phyloP scores from a whole-genome alignment of 92 coral and sea anemone species.

The Isaurus tuberculatus region DNA sequence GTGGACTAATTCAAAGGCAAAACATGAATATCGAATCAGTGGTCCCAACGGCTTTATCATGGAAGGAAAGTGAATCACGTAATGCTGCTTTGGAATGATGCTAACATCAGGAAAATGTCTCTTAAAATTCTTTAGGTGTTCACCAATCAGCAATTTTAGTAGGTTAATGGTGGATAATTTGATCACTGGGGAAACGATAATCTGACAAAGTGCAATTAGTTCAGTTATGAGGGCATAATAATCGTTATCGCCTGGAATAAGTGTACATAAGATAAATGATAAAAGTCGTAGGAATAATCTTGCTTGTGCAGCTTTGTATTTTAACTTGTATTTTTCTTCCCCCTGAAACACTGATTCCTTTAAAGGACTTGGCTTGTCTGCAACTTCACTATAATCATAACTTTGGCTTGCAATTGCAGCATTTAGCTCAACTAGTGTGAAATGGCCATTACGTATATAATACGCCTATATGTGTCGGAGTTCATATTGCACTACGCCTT shows the following conservation, averaged over 20 bases:
- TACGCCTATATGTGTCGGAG: neutral
- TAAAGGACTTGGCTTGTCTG: constrained; percentile 50
- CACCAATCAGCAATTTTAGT: constrained; percentile 27
- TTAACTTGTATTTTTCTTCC: constrained; percentile 44
- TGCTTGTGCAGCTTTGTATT: constrained; percentile 51
- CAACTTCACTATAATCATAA: constrained; percentile 45
- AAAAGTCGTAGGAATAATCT: constrained; percentile 49
- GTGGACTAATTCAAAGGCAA: constrained; percentile 1
- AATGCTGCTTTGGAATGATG: neutral
- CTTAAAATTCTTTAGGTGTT: constrained; percentile 22
- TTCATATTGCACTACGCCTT: constrained; percentile 60
- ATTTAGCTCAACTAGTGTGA: constrained; percentile 17
- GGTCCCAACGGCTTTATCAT: neutral
- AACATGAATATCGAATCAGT: neutral
- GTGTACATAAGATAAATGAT: constrained; percentile 66
- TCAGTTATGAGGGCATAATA: constrained; percentile 38
- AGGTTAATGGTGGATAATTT: constrained; percentile 29
- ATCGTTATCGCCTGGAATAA: constrained; percentile 57
- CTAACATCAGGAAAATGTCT: neutral
- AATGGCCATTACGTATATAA: neutral
- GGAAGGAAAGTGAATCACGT: neutral
- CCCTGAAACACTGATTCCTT: constrained; percentile 34
- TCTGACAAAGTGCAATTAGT: constrained; percentile 33
- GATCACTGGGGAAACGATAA: constrained; percentile 50
- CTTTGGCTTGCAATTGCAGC: constrained; percentile 42